A percentile compares a stretch with the other conserved stretches of the same genome.
These are phyloP conservation scores for Penaeus vannamei DNA, from an alignment of 1,140 invertebrate species.

Conservation along the genomic window DNA sequence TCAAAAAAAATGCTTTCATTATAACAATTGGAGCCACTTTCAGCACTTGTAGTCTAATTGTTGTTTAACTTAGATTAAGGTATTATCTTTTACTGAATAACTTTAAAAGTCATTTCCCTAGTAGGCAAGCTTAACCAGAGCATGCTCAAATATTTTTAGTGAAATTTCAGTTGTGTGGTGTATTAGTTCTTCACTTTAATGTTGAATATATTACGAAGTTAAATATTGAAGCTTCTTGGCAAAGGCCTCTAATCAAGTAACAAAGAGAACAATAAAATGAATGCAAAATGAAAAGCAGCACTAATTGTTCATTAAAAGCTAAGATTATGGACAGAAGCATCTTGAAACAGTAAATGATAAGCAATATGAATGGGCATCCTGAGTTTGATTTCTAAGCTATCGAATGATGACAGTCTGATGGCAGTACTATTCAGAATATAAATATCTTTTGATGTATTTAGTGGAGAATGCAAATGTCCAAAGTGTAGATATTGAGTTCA, in stretches of 20 bases:
- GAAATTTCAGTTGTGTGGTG: constrained; percentile 40
- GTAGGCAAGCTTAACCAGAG: constrained; percentile 53
- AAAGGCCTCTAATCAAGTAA: constrained; percentile 14
- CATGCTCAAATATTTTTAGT: constrained; percentile 47
- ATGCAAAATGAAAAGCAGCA: neutral
- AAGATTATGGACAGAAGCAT: no score
- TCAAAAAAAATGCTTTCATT: no score
- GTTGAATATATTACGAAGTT: constrained; percentile 14
- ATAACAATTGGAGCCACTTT: constrained; percentile 16
- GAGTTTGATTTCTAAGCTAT: neutral
- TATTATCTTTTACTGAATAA: constrained; percentile 34
- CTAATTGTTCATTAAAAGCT: no score
- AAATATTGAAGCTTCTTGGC: constrained; percentile 44
- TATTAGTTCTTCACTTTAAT: constrained; percentile 24
- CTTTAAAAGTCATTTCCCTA: constrained; percentile 29
- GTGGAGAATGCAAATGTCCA: no score
- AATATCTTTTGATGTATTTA: no score
- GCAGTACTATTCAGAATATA: no score
- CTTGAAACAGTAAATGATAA: no score
- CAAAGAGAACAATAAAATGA: no score
- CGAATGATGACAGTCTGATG: neutral
- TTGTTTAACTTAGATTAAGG: constrained; percentile 48
- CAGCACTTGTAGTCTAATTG: constrained; percentile 32
- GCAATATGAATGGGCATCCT: no score
- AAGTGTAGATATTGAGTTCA: no score